Base-by-base conservation (phyloP, 2,113 vertebrate genomes). In the Brachyhypopomus occidentalis region DNA sequence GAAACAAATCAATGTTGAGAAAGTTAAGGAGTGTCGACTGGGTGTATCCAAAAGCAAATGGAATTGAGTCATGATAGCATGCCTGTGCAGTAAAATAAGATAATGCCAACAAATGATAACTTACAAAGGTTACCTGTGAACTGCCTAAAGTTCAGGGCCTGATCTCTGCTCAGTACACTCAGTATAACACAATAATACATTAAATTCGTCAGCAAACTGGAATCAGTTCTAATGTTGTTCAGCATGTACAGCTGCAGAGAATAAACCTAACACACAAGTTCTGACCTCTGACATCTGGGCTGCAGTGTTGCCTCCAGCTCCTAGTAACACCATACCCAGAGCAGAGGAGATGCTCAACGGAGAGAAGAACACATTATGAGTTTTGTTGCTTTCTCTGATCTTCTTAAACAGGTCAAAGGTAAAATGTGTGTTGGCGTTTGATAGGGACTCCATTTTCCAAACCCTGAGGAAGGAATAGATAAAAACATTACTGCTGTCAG, bases 201-300 rank as follows among this genome's bases (percentile, higher is more conserved):
- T 36, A 1, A 67, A 58, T 34, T 11, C 48, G 2, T 59, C 23
- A 14, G 14, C n/a, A 55, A n/a, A 48, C 27, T 11, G 17, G 34
- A 38, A 17, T 52, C 45, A 74, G 4, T 58, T 34, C 36, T 7
- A 7, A 4, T 17, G 20, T 62, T 62, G 19, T 63, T 8, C 14
- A 20, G n/a, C 45, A 52, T 52, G 45, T 11, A 52, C 45, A 69
- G 34, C 7, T 64, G 23, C 25, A 30, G 2, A 16, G 25, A 5
- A 45, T 22, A 25, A 22, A 52, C 5, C 36, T 9, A 56, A 64
- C 19, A 8, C 20, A 5, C n/a, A 1, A 11, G 8, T 67, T 58
- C 72, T 27, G 20, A 97, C 96, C 95, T 96, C 90, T 52, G 93
- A 92, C 62, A 98, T 95, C 84, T 98, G 94, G 30, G 87, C 27